phyloP scores from a whole-genome alignment of 2,797 vertebrate species.

The Schizothorax lantsangensis region DNA sequence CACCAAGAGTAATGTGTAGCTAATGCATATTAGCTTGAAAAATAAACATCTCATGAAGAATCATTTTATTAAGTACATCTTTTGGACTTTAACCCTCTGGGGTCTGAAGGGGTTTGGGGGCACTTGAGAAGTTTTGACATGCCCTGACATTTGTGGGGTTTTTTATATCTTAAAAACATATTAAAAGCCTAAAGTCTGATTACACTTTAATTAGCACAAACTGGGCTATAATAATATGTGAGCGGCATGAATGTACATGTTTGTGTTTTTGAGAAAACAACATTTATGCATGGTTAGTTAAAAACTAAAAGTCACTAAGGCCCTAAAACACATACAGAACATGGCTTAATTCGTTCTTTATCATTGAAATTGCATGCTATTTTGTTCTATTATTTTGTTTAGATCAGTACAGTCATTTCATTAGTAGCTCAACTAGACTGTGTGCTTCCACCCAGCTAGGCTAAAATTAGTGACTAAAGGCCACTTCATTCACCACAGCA shows the following conservation, averaged over 20 bases:
- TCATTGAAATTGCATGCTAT: background rate
- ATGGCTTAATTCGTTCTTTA: background rate
- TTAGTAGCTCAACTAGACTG: constrained; percentile 64
- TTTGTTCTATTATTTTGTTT: constrained; percentile 12
- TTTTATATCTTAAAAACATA: too few relatives aligned
- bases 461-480: constrained; percentile 75
- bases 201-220: too few relatives aligned
- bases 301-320: too few relatives aligned
- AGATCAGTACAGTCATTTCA: constrained; percentile 59
- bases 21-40: background rate
- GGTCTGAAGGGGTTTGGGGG: too few relatives aligned
- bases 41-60: background rate
- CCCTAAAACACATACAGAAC: too few relatives aligned
- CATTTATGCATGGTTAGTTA: too few relatives aligned
- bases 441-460: constrained; percentile 62
- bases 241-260: too few relatives aligned
- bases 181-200: too few relatives aligned
- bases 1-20: background rate
- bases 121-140: too few relatives aligned
- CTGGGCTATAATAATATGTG: too few relatives aligned
- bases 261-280: too few relatives aligned
- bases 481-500: constrained; percentile 82
- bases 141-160: too few relatives aligned
- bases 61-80: background rate
- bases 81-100: background rate